Evolutionary conservation across 2,797 vertebrate genomes (phyloP).

Genomic region (Jordanella pulchra): DNA sequence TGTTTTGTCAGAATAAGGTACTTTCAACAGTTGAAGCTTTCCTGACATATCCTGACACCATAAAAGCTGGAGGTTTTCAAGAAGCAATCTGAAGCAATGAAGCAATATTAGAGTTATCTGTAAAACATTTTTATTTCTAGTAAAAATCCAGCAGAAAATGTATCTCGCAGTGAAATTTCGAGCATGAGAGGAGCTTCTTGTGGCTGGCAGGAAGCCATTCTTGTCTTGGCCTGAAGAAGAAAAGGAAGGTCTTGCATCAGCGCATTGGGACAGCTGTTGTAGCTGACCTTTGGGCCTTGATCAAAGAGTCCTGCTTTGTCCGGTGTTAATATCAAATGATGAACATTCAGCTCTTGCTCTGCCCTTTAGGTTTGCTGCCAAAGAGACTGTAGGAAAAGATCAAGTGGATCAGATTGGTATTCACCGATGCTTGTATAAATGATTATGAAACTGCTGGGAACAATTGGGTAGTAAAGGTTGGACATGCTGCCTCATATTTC

Average conservation of each 20-base stretch:
- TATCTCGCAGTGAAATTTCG: conserved; percentile 24
- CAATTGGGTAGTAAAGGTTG: conserved; percentile 39
- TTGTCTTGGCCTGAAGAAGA: conserved; percentile 45
- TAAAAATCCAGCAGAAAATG: conserved; percentile 7
- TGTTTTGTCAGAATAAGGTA: not conserved
- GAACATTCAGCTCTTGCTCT: conserved; percentile 64
- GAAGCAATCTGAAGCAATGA: too few species aligned
- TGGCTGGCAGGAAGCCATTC: conserved; percentile 22
- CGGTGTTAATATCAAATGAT: conserved; percentile 73
- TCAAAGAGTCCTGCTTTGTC: conserved; percentile 73
- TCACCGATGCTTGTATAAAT: conserved; percentile 50
- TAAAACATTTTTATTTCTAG: not conserved
- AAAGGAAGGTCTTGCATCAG: conserved; percentile 38
- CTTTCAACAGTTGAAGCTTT: not conserved
- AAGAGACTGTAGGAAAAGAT: conserved; percentile 56
- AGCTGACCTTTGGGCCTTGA: conserved; percentile 73
- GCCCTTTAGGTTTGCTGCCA: conserved; percentile 64
- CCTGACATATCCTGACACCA: not conserved
- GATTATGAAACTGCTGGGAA: conserved; percentile 50
- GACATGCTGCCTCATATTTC: not conserved
- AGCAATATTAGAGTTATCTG: not conserved
- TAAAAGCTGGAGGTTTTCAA: not conserved
- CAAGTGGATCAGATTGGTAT: conserved; percentile 58
- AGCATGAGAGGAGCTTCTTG: conserved; percentile 12
- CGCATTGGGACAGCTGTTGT: conserved; percentile 62